Evolutionary conservation across 2,797 vertebrate species (phyloP), one percentile per base, ranked within the genome.

Genomic region (Neosilurus mollespiculum): DNA sequence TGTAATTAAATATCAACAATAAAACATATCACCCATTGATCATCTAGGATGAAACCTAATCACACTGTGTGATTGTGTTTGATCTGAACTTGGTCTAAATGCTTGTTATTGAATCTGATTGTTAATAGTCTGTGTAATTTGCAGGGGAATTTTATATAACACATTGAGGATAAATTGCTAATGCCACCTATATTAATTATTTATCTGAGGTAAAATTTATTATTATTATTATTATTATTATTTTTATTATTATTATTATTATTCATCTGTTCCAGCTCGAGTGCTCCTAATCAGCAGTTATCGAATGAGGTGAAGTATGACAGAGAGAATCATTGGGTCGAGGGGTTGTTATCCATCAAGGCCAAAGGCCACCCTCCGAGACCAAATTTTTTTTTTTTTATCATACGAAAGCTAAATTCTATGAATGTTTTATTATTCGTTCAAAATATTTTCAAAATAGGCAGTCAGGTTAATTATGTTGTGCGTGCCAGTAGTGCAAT

Each of bases 51-150:
- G n/a, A 62, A 54, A 4, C 22, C 20, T 80, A 30, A 65, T 73
- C 76, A 12, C 77, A 78, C 24, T 49, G 75, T 62, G 75, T 71
- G 22, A 61, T 71, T 61, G 10, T 65, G 59, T 62, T 61, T 59
- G 11, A 54, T 69, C 24, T 14, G 66, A 81, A 43, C 43, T 43
- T 43, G 43, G 43, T 70, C 26, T 7, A 24, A 56, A 62, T 53
- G 67, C 18, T 76, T 5, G 24, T 59, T 59, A 78, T 59, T 56
- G 20, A n/a, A 58, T 67, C 53, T 70, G 43, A 24, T 61, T 69
- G 30, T 64, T 72, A 8, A 75, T n/a, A 24, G 3, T 66, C 20
- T 69, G 62, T 58, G 56, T 34, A 53, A 78, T 78, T 54, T 53
- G 11, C 37, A 53, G 53, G n/a, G 53, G 14, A n/a, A 58, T 64